These are phyloP conservation scores for Poecilia gillii DNA, from an alignment of 2,797 vertebrate genomes.

Conservation along the genomic window DNA sequence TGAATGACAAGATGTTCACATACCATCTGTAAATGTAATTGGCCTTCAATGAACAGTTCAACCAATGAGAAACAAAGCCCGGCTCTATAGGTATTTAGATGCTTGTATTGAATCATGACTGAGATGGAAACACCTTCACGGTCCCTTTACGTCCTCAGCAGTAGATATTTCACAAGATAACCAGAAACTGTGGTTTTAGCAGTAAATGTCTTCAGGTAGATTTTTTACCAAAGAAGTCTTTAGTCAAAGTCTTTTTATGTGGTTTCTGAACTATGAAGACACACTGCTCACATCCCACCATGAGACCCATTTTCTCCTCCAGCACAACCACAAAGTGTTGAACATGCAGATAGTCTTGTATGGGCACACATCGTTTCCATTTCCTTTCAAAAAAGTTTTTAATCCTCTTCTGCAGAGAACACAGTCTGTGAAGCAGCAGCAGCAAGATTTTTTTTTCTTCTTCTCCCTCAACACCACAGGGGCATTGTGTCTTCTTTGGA, in stretches of 20 bases:
- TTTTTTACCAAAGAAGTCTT: not conserved
- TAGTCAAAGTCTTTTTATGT: not conserved
- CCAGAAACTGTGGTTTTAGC: slow-evolving; percentile 15
- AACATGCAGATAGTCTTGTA: slow-evolving; percentile 35
- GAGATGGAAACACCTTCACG: slow-evolving; percentile 3
- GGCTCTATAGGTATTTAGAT: slow-evolving; percentile 55
- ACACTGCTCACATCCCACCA: slow-evolving; percentile 14
- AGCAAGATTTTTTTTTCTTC: slow-evolving; percentile 3
- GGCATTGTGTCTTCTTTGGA: slow-evolving; percentile 29
- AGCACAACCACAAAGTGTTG: slow-evolving; percentile 19
- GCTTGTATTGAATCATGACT: slow-evolving; percentile 29
- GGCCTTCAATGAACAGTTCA: slow-evolving; percentile 22
- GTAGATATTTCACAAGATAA: not conserved
- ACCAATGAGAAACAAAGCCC: slow-evolving; percentile 28
- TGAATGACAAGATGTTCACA: slow-evolving; percentile 30
- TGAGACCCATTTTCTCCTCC: slow-evolving; percentile 6
- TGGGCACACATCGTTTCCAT: slow-evolving; percentile 10
- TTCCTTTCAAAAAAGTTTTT: slow-evolving; percentile 24
- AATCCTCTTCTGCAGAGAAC: slow-evolving; percentile 22
- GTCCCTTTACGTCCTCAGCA: not conserved
- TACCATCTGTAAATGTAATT: slow-evolving; percentile 22
- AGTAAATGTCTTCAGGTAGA: slow-evolving; percentile 4
- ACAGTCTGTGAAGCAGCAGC: slow-evolving; percentile 21
- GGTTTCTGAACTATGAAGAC: slow-evolving; percentile 11
- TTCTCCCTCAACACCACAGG: slow-evolving; percentile 2